Conservation (phyloP, 2,113 vertebrate genomes). For the Heterotis niloticus region DNA sequence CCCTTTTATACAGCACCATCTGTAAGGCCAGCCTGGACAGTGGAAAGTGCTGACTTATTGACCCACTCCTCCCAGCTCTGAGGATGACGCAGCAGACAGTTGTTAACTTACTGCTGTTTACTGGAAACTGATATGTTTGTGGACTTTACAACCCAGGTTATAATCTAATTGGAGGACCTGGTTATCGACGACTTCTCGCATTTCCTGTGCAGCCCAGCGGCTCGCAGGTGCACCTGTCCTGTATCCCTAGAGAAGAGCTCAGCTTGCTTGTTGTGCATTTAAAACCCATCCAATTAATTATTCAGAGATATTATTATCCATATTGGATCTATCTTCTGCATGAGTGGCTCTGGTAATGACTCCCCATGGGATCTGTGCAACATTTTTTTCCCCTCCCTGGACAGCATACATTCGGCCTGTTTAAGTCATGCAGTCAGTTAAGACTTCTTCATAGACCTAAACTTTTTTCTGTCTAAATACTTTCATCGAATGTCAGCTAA, state of each 20-base stretch:
- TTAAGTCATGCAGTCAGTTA: conserved; percentile 44
- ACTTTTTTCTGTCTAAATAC: background rate
- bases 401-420: conserved; percentile 45
- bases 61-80: background rate
- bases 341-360: conserved; percentile 67
- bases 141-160: conserved; percentile 32
- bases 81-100: background rate
- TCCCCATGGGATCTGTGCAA: conserved; percentile 47
- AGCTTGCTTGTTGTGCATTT: conserved; percentile 56
- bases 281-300: conserved; percentile 68
- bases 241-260: conserved; percentile 34
- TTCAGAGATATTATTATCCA: conserved; percentile 68
- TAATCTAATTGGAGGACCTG: conserved; percentile 34
- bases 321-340: conserved; percentile 69
- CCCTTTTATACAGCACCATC: background rate
- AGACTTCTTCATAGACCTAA: background rate
- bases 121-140: background rate
- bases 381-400: conserved; percentile 11
- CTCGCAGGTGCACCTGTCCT: conserved; percentile 46
- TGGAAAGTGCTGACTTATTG: background rate
- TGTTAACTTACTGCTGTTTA: background rate
- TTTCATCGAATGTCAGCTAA: background rate
- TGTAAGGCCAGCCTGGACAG: background rate
- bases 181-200: conserved; percentile 41
- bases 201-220: conserved; percentile 36